Percentiles rank a stretch among this genome's conserved stretches.
Conservation (phyloP, 2,888 invertebrate genomes). For the Xiphydria camelus region DNA sequence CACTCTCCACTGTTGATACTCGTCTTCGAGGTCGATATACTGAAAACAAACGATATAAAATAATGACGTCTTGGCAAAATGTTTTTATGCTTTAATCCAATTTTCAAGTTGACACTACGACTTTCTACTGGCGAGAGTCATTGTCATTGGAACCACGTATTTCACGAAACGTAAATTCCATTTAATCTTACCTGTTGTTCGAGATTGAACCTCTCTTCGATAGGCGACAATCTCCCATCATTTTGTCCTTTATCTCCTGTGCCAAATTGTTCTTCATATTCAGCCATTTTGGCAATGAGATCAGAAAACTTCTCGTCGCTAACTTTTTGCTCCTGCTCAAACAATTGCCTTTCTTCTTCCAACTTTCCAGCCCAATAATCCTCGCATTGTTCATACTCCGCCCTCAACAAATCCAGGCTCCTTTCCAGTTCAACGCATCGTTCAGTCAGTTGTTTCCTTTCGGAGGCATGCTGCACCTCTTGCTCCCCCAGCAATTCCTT, state of each 20-base stretch:
- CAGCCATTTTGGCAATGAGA: conserved; percentile 74
- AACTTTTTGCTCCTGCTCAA: conserved; percentile 75
- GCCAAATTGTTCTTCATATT: conserved; percentile 77
- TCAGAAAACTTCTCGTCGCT: conserved; percentile 77
- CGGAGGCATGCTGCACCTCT: conserved; percentile 51
- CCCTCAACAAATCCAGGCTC: conserved; percentile 73
- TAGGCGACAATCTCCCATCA: conserved; percentile 69
- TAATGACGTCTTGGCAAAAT: too few species aligned
- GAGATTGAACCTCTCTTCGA: conserved; percentile 73
- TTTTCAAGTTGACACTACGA: too few species aligned
- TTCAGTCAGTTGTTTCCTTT: conserved; percentile 56
- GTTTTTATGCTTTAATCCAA: too few species aligned
- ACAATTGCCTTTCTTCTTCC: conserved; percentile 75
- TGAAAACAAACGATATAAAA: conserved; percentile 45
- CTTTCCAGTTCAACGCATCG: conserved; percentile 71
- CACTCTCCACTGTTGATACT: conserved; percentile 65
- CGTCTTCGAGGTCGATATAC: conserved; percentile 72
- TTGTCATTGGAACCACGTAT: too few species aligned
- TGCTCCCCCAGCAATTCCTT: conserved; percentile 38
- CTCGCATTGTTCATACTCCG: conserved; percentile 83
- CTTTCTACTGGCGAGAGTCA: too few species aligned
- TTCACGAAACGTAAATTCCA: too few species aligned
- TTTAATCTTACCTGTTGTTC: conserved; percentile 62
- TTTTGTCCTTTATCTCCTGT: conserved; percentile 55
- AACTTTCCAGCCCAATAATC: conserved; percentile 84